Conservation (phyloP, 1,140 invertebrate species). For the Pogonomyrmex californicus region DNA sequence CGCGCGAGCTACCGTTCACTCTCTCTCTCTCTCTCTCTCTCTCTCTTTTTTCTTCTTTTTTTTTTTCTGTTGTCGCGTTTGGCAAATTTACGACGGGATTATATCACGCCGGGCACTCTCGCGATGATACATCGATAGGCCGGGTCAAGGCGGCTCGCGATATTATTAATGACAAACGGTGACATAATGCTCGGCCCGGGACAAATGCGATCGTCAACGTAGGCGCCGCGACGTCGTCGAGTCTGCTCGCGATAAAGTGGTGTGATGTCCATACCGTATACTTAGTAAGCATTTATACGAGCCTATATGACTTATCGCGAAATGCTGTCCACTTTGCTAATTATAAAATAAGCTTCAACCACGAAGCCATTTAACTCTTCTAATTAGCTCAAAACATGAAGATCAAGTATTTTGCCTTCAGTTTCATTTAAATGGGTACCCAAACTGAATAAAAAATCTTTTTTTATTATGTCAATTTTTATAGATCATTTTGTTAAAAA, state of each 20-base stretch:
- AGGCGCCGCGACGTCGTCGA: slow-evolving; percentile 30
- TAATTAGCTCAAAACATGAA: no score
- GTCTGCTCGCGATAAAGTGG: neutral
- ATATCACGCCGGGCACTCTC: slow-evolving; percentile 7
- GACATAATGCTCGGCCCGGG: slow-evolving; percentile 16
- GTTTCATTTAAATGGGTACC: neutral
- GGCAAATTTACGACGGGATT: slow-evolving; percentile 52
- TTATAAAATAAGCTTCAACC: neutral
- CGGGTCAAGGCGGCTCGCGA: slow-evolving; percentile 35
- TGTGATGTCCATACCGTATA: neutral
- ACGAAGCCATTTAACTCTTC: neutral
- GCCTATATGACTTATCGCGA: neutral
- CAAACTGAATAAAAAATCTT: neutral
- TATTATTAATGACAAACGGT: slow-evolving; percentile 45
- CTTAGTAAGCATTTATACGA: neutral
- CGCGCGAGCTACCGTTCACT: neutral
- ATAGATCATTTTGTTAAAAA: no score
- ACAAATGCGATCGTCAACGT: slow-evolving; percentile 46
- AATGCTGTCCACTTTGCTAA: neutral
- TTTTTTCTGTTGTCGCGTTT: slow-evolving; percentile 15
- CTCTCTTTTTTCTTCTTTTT: slow-evolving; percentile 8
- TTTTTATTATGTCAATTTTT: neutral
- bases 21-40: neutral
- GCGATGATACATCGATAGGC: slow-evolving; percentile 48
- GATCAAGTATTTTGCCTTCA: neutral